Base-by-base conservation (phyloP, 2,113 vertebrate genomes). In the Sterrhoptilus dennistouni region DNA sequence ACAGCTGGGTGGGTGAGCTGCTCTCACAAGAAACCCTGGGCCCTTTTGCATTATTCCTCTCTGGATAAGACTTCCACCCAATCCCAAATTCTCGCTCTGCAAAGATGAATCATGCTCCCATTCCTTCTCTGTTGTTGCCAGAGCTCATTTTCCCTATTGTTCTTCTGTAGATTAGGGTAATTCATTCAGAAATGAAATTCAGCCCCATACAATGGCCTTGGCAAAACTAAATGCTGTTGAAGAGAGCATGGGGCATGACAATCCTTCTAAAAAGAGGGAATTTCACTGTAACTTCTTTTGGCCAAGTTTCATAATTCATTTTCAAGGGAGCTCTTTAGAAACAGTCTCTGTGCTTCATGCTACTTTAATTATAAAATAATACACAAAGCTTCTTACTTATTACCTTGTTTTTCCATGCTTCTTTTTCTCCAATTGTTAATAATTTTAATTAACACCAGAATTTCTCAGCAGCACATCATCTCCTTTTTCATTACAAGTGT, bases 371-470 rank as follows among this genome's bases (percentile, higher is more conserved):
- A 69, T 36, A 16, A 82, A 87, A 77, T 25, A 44, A 33, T 1
- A 25, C 0, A 4, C 24, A 86, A 94, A 56, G 7, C 5, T 35
- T 84, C 69, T 74, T 87, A 94, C 84, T 47, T 90, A 53, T 82
- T 95, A 42, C 53, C 23, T 77, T 38, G 21, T 66, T 66, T 87
- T 78, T 81, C 52, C 57, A 87, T 91, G 83, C 89, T 94, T 95
- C 83, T 79, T 95, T 95, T 93, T 72, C 80, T 90, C 78, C 68
- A 70, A 78, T 91, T 96, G 83, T 83, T 94, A 96, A 92, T 80
- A 93, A 95, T 95, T 97, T 96, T 97, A 97, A 98, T 97, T 97
- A 97, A 97, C 91, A 96, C 91, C 95, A 97, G 81, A 91, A 92
- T 91, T 96, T 93, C 80, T 94, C 76, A 83, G 53, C 96, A 97